Percentiles rank a stretch among this genome's conserved stretches.
These are phyloP conservation scores for Brachyalestes nurse DNA, from an alignment of 2,797 vertebrate species.

Conservation along the genomic window DNA sequence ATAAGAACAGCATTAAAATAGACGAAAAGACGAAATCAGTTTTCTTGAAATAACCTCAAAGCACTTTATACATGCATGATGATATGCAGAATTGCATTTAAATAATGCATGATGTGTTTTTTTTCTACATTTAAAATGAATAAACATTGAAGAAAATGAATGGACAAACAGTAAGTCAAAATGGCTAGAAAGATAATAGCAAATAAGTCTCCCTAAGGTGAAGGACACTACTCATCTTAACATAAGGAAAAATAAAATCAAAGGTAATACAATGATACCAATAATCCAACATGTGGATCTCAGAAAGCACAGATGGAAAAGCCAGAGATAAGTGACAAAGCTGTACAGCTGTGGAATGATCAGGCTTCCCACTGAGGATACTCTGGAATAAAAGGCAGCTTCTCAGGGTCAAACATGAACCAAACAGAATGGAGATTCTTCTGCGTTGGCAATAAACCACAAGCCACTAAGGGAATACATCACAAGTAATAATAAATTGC, in stretches of 20 bases:
- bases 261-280: background rate
- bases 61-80: background rate
- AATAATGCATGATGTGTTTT: background rate
- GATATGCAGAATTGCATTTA: background rate
- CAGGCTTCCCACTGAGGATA: background rate
- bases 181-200: background rate
- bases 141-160: background rate
- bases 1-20: background rate
- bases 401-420: conserved; percentile 24
- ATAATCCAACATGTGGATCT: conserved; percentile 12
- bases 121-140: background rate
- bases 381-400: conserved; percentile 12
- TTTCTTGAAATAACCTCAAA: background rate
- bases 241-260: background rate
- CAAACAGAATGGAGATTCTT: conserved; percentile 26
- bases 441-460: conserved; percentile 40
- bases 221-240: background rate
- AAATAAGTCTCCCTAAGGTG: background rate
- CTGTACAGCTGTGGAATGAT: conserved; percentile 13
- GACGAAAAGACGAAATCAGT: background rate
- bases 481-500: conserved; percentile 57
- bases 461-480: conserved; percentile 43
- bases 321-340: background rate
- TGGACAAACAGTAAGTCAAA: background rate
- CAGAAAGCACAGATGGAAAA: conserved; percentile 17